Evolutionary conservation across 2,113 vertebrate genomes (phyloP), one percentile per base, ranked within the genome.

Genomic region (Gallinago paraguaiae): DNA sequence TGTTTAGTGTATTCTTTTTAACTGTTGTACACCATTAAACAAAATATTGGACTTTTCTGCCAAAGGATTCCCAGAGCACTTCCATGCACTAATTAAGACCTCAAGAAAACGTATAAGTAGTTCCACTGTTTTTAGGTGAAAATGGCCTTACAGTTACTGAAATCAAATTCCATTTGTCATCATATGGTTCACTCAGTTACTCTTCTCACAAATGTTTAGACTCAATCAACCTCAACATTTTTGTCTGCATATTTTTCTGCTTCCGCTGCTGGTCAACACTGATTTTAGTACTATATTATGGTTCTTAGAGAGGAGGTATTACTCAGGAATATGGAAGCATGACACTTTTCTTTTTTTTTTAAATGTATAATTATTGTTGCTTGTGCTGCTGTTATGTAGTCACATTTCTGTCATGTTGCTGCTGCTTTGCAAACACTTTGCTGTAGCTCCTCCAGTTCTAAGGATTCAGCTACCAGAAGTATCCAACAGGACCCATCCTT

Each of bases 1-100:
- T 88, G 78, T 81, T 92, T 93, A 81, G 30, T 53, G 31, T 71
- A 37, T 70, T 86, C 35, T 53, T 93, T 95, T 90, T 83, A 48
- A 70, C 30, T 88, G 31, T 90, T 70, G 8, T 70, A 35, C 60
- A 86, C 19, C 30, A 84, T 41, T 95, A 68, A 90, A 75, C 20
- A 70, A 54, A 88, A 81, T n/a, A 78, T 82, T 68, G 60, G 30
- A 60, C 31, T 95, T 86, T 43, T 63, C 30, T 88, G 82, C 90
- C 72, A 82, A 77, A 94, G 46, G 13, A 82, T 84, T 91, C 64
- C 51, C 35, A 56, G 72, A 54, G 88, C 24, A 56, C 31, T 92
- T 93, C 48, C 35, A 78, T 68, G 43, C 35, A 45, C 28, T 94
- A 90, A 63, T 86, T 90, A 81, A 17, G 28, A 90, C 43, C 22